Evolutionary conservation across 2,113 vertebrate species (phyloP), one percentile per base, ranked within the genome.

Genomic region (Eulemur rufifrons): DNA sequence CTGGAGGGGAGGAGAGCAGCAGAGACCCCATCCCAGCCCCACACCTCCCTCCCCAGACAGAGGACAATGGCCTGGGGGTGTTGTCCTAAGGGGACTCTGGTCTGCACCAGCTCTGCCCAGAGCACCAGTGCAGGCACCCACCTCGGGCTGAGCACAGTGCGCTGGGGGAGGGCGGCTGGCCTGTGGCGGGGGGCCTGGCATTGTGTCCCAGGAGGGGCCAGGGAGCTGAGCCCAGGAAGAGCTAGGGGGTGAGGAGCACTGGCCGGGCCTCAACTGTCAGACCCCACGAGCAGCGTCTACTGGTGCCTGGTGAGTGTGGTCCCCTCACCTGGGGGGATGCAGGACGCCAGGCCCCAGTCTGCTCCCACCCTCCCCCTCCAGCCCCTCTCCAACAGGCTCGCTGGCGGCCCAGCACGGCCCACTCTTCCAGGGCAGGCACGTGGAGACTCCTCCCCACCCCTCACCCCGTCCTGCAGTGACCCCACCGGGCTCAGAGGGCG

Each of bases 401-500:
- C 7, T 2, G 23, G 45, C 20, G 18, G 17, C 12, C 5, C 20
- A 18, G 39, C 10, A 7, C 23, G 47, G 29, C 39, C 78, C 14
- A 34, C n/a, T 25, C 52, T 14, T 23, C 50, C 63, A 56, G n/a
- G 56, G 50, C 50, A 21, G 56, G 37, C 50, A 21, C 9, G 10
- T 12, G n/a, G n/a, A 69, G n/a, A 37, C 69, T 27, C 37, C 39
- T 76, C 45, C 71, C 27, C 34, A 34, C 25, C 68, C 61, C 42
- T 80, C 34, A 64, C n/a, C 68, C 61, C 25, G 54, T 47, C 15
- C 45, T 17, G 27, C 73, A 17, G 73, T 18, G 27, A 20, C 17
- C 27, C 17, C 3, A 5, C 9, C 8, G 0, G 2, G 47, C n/a
- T 17, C 42, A 3, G 25, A n/a, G 5, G 8, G 18, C n/a, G 18